Evolutionary conservation across 1,140 invertebrate species (phyloP).

Genomic region (Phortica variegata): DNA sequence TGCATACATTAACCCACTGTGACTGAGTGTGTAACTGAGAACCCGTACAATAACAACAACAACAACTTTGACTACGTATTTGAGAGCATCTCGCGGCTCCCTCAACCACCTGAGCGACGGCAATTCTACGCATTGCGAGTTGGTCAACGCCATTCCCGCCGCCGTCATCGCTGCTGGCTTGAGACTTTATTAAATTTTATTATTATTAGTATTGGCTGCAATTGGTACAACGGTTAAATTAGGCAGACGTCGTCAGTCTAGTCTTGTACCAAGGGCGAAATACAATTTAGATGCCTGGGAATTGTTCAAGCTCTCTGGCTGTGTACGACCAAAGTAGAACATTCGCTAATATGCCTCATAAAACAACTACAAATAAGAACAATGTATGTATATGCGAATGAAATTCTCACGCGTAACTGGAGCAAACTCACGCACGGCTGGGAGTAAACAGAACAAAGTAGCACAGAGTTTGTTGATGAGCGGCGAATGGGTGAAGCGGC

Average conservation of each 20-base stretch:
- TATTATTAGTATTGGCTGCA: conserved; percentile 41
- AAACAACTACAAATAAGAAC: too few relatives aligned
- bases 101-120: too few relatives aligned
- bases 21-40: conserved; percentile 3
- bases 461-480: too few relatives aligned
- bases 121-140: too few relatives aligned
- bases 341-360: too few relatives aligned
- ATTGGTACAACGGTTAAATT: conserved; percentile 23
- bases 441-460: too few relatives aligned
- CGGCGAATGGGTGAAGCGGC: too few relatives aligned
- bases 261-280: background rate
- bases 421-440: conserved; percentile 16
- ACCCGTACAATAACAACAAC: background rate
- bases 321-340: too few relatives aligned
- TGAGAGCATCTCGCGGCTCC: too few relatives aligned
- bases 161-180: background rate
- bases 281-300: conserved; percentile 19
- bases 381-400: background rate
- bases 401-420: conserved; percentile 55
- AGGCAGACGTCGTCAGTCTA: too few relatives aligned
- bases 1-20: conserved; percentile 54
- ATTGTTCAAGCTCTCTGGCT: conserved; percentile 9
- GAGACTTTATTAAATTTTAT: conserved; percentile 50
- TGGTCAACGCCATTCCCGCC: too few relatives aligned
- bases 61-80: background rate